Base-by-base conservation (phyloP, 2,888 invertebrate genomes). In the Phragmatobia fuliginosa region DNA sequence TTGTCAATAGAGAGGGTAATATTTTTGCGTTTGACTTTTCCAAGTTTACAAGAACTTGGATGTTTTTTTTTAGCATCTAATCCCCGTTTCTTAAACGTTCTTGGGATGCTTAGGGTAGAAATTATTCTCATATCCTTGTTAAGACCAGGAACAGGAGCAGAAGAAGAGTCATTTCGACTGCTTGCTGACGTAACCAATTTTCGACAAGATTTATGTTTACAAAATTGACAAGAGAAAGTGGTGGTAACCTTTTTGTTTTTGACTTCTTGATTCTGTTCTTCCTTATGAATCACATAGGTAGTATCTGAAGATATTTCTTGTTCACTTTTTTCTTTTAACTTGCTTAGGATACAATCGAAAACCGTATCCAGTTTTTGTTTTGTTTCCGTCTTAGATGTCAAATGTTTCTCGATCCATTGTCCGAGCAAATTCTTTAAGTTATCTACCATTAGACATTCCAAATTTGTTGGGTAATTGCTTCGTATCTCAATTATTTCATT, bases 61-160 rank as follows among this genome's bases (percentile, higher is more conserved):
- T 63, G 61, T 41, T 76, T 75, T 8, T 74, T 70, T 18, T 80
- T 81, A 5, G 76, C 71, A 64, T 72, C 45, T 10, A 70, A 58
- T 56, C 67, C 70, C 4, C 79, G 80, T 65, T 81, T 85, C 33
- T 87, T 80, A 28, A 88, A 77, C 72, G 87, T 88, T 79, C 89
- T 89, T 14, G 94, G 94, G 32, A 94, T 87, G 64, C 92, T 94
- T 28, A 94, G 78, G 0, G 94, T 93, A 14, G 94, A 94, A 70
- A 94, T 87, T 8, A 92, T 80, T 83, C 82, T 88, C 4, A 87
- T 69, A 71, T 87, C 82, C 72, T 85, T 91, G 31, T 83, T 80
- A 21, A 82, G 75, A 45, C 87, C 80, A 2, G 91, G 92, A n/a
- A 87, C 76, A 21, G 89, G 88, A 36, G 85, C 75, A 21, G 76